Conservation (phyloP, 2,113 vertebrate species). For the Vanacampus margaritifer region DNA sequence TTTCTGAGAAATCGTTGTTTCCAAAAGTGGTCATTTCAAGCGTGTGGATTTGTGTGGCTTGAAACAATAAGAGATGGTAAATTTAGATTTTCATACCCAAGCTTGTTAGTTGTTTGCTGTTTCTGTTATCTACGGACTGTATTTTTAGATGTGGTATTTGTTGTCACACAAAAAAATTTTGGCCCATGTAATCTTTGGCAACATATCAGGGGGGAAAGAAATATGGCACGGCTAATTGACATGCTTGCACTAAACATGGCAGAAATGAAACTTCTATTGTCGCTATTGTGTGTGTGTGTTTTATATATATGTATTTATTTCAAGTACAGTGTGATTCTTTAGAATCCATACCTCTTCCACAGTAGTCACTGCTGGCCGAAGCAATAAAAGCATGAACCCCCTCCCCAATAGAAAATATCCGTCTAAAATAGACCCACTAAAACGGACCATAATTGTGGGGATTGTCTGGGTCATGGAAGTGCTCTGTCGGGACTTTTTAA, state of each 20-base stretch:
- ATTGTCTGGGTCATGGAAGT: slow-evolving; percentile 15
- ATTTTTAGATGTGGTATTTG: too few relatives aligned
- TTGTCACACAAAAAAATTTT: too few relatives aligned
- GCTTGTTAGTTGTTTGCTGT: too few relatives aligned
- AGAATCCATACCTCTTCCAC: too few relatives aligned
- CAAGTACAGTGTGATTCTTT: not conserved
- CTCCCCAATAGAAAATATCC: not conserved
- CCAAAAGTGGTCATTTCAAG: too few relatives aligned
- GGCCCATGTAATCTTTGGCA: not conserved
- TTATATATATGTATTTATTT: too few relatives aligned
- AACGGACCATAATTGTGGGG: slow-evolving; percentile 33
- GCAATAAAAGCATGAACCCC: not conserved
- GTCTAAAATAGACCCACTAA: not conserved
- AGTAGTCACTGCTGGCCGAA: too few relatives aligned
- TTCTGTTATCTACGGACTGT: too few relatives aligned
- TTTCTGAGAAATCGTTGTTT: too few relatives aligned
- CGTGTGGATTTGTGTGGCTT: too few relatives aligned
- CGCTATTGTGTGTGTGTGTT: not conserved
- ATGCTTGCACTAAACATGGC: slow-evolving; percentile 20
- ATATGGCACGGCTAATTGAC: slow-evolving; percentile 6
- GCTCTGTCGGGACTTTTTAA: slow-evolving; percentile 10
- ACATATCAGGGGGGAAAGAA: slow-evolving; percentile 13
- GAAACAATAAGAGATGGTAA: too few relatives aligned
- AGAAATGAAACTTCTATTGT: slow-evolving; percentile 21
- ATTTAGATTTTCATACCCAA: too few relatives aligned